Percentiles rank a stretch among this genome's conserved stretches.
Evolutionary conservation across 2,888 invertebrate species (phyloP).

Genomic region (Laspeyria flexula): DNA sequence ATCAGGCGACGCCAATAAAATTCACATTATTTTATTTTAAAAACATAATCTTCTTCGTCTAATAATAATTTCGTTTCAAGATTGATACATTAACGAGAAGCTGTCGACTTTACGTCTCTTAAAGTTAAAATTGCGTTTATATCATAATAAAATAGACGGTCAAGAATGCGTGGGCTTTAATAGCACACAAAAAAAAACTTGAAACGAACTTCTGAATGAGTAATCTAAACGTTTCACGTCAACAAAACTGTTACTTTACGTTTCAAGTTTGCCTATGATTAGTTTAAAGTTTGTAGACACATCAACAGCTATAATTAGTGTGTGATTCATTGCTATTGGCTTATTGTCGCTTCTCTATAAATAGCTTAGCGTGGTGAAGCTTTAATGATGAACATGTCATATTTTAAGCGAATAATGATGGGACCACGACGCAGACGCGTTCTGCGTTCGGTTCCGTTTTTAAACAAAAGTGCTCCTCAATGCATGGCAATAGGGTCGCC

Average conservation of each 20-base stretch:
- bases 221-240: slow-evolving; percentile 19
- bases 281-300: slow-evolving; percentile 14
- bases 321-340: slow-evolving; percentile 2
- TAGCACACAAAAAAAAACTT: not conserved
- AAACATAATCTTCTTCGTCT: slow-evolving; percentile 13
- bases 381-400: too few species aligned
- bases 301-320: slow-evolving; percentile 25
- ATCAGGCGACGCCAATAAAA: slow-evolving; percentile 18
- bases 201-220: slow-evolving; percentile 6
- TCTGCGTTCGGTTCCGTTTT: too few species aligned
- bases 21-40: slow-evolving; percentile 15
- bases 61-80: slow-evolving; percentile 18
- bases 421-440: too few species aligned
- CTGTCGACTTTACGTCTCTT: slow-evolving; percentile 13
- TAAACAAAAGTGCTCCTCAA: too few species aligned
- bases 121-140: slow-evolving; percentile 16
- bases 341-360: not conserved
- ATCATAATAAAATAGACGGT: slow-evolving; percentile 7
- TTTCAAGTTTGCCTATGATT: slow-evolving; percentile 11
- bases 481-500: too few species aligned
- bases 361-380: too few species aligned
- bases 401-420: too few species aligned
- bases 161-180: slow-evolving; percentile 5
- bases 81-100: slow-evolving; percentile 33
- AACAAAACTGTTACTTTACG: slow-evolving; percentile 18